Conservation (phyloP, 2,797 vertebrate species). For the Artibeus jamaicensis region DNA sequence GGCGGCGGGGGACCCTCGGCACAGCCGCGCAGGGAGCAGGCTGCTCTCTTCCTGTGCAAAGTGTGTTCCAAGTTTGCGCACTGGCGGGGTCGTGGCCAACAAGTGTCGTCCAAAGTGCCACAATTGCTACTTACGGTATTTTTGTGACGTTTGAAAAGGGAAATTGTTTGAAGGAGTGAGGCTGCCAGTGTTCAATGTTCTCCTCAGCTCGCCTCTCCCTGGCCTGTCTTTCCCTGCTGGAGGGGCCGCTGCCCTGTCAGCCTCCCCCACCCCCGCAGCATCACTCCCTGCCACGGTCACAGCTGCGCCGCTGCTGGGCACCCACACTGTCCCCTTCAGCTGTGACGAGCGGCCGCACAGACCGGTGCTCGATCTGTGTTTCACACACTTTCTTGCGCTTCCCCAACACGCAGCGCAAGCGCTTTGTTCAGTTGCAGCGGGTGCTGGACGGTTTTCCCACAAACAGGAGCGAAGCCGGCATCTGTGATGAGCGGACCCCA, state of each 20-base stretch:
- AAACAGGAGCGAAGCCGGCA: not conserved
- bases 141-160: not conserved
- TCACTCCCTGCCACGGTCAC: too few relatives aligned
- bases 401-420: not conserved
- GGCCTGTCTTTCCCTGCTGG: too few relatives aligned
- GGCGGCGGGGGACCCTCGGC: rapidly evolving
- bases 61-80: too few relatives aligned
- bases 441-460: not conserved
- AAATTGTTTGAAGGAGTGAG: not conserved
- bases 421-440: not conserved
- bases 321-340: too few relatives aligned
- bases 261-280: too few relatives aligned
- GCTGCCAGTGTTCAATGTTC: rapidly evolving
- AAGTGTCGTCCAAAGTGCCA: not conserved
- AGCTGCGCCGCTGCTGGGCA: too few relatives aligned
- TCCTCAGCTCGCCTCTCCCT: not conserved
- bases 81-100: too few relatives aligned
- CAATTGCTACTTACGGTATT: not conserved
- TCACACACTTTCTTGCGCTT: not conserved
- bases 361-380: not conserved
- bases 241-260: too few relatives aligned
- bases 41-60: not conserved
- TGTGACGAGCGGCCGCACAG: too few relatives aligned
- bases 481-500: not conserved
- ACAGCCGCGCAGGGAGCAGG: not conserved